Base-by-base conservation (phyloP, 2,113 vertebrate species). In the Burhinus bistriatus region DNA sequence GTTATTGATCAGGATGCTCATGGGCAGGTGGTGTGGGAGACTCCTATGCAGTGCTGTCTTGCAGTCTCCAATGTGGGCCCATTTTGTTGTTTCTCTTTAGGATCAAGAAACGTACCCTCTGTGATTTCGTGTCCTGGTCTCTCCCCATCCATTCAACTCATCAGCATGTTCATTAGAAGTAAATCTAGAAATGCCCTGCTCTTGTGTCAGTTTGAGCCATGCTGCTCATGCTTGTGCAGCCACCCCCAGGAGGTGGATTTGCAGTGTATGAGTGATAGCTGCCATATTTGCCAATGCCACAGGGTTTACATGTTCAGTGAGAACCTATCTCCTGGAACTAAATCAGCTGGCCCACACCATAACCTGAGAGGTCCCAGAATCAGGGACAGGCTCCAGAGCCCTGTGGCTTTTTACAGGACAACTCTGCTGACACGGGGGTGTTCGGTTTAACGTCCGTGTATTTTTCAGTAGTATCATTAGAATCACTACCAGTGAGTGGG, bases 61-160 rank as follows among this genome's bases (percentile, higher is more conserved):
- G 19, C 18, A 36, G 16, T 15, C 32, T 58, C 26, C 17, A 75
- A 0, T 4, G 6, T 42, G 8, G 8, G 17, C 1, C 2, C 27
- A 20, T 61, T 82, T 57, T 70, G 17, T 66, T 54, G 15, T 58
- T 93, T 66, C 44, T 38, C 10, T 79, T 83, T 42, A 32, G 44
- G 26, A 23, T 45, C 52, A 68, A 71, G 22, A 78, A 85, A 51
- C 2, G 0, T 69, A 34, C 30, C 6, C 11, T 61, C 49, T 1
- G 1, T 22, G 4, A 25, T 54, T 55, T 85, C 30, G 21, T 3
- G 1, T 40, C 32, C 20, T 61, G 26, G 26, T 76, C 23, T 70
- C 30, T 69, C n/a, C 5, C 15, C 14, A 38, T 42, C 44, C 18
- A 15, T 88, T 83, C 27, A 62, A 40, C 27, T 77, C 13, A 62